These are phyloP conservation scores for Leptocoma aspasia DNA, from an alignment of 2,113 vertebrate genomes.

Conservation along the genomic window DNA sequence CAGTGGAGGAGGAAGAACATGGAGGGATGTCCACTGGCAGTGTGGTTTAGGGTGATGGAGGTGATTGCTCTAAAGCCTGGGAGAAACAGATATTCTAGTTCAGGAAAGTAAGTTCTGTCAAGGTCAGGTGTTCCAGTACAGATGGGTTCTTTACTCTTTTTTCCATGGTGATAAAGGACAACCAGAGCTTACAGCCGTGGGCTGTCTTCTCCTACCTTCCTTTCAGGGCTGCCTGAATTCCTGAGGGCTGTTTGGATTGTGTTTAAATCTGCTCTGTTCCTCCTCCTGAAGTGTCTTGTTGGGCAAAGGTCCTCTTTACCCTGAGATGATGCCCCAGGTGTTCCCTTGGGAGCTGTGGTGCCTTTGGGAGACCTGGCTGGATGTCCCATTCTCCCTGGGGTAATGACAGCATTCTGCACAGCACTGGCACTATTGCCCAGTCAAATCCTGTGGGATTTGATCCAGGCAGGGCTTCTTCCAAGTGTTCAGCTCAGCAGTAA, in stretches of 20 bases:
- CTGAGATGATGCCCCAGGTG: neutral
- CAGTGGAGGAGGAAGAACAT: accelerated
- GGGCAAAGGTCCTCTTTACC: neutral
- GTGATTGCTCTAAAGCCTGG: neutral
- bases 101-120: neutral
- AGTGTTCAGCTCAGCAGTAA: neutral
- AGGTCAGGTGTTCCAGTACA: neutral
- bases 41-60: accelerated
- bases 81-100: neutral
- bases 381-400: neutral
- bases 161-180: neutral
- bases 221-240: neutral
- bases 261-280: neutral
- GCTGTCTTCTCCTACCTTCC: neutral
- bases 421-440: neutral
- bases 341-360: neutral
- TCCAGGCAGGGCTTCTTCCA: neutral
- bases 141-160: neutral
- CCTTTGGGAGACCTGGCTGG: neutral
- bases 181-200: neutral
- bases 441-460: neutral
- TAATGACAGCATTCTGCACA: neutral
- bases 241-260: no score
- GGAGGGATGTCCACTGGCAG: neutral
- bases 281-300: neutral